These are phyloP conservation scores for Polymixis lichenea DNA, from an alignment of 2,888 invertebrate genomes.

Conservation along the genomic window DNA sequence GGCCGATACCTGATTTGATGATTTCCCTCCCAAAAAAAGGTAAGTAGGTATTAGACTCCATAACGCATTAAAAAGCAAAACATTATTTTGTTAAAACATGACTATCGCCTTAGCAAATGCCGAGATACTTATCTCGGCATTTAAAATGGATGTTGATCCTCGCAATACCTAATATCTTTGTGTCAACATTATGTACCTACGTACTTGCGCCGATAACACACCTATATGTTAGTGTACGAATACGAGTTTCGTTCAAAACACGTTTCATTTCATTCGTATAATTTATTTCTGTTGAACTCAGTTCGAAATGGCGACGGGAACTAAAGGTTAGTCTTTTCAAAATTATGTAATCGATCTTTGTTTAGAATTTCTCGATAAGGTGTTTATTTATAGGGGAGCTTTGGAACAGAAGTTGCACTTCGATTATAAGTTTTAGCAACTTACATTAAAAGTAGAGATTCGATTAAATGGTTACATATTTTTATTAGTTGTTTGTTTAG, in stretches of 20 bases:
- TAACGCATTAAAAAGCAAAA: neutral
- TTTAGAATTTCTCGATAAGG: neutral
- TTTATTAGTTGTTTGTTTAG: conserved; percentile 20
- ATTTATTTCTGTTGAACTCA: conserved; percentile 21
- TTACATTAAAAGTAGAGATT: conserved; percentile 14
- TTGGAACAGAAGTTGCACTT: neutral
- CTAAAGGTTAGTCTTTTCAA: conserved; percentile 71
- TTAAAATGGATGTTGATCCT: conserved; percentile 44
- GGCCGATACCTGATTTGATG: too few species aligned
- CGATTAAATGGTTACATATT: neutral
- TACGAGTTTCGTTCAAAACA: conserved; percentile 63
- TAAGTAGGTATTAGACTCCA: too few species aligned
- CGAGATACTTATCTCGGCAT: conserved; percentile 40
- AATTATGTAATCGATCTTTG: conserved; percentile 5
- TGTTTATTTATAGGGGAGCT: neutral
- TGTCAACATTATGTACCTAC: conserved; percentile 48
- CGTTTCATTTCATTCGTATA: conserved; percentile 51
- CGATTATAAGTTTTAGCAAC: neutral
- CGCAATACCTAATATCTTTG: conserved; percentile 34
- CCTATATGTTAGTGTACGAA: conserved; percentile 63
- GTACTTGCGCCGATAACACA: conserved; percentile 65
- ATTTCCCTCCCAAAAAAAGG: too few species aligned
- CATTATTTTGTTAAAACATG: conserved; percentile 10
- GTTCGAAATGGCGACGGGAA: conserved; percentile 65
- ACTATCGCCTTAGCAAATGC: too few species aligned